Evolutionary conservation across 2,888 invertebrate genomes (phyloP).

Genomic region (Theretra japonica): DNA sequence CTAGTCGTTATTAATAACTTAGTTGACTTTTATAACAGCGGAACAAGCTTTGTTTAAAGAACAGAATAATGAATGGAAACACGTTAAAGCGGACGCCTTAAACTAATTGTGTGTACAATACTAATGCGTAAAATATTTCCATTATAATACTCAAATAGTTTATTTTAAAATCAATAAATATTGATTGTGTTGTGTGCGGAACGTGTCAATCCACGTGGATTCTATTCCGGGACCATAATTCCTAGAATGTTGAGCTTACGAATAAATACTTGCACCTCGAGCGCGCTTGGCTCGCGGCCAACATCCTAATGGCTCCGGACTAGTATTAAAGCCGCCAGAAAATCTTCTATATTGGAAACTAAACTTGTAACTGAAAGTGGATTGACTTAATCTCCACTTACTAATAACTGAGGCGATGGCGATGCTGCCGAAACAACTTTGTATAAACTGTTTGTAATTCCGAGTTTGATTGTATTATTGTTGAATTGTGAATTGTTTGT

Average conservation of each 20-base stretch:
- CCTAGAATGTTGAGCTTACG: conserved; percentile 81
- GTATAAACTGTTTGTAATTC: conserved; percentile 3
- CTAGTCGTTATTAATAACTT: no score
- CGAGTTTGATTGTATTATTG: not conserved
- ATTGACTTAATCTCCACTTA: conserved; percentile 65
- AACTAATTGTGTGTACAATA: not conserved
- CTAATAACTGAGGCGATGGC: conserved; percentile 22
- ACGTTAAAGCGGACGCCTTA: not conserved
- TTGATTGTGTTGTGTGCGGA: conserved; percentile 18
- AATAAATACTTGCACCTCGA: conserved; percentile 78
- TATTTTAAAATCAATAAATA: conserved; percentile 15
- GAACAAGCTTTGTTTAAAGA: no score
- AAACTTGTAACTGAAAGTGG: conserved; percentile 69
- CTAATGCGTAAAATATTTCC: not conserved
- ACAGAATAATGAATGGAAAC: no score
- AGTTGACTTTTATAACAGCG: no score
- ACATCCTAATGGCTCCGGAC: conserved; percentile 77
- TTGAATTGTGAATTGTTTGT: not conserved
- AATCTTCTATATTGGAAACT: conserved; percentile 75
- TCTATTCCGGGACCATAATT: conserved; percentile 81
- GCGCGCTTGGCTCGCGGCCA: conserved; percentile 70
- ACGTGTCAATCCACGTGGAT: conserved; percentile 58
- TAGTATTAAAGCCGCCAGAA: conserved; percentile 75
- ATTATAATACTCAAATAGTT: not conserved
- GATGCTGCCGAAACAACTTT: conserved; percentile 11